A percentile compares a stretch with the other conserved stretches of the same genome.
Evolutionary conservation across 2,113 vertebrate species (phyloP).

Genomic region (Protomyctophum bolini): DNA sequence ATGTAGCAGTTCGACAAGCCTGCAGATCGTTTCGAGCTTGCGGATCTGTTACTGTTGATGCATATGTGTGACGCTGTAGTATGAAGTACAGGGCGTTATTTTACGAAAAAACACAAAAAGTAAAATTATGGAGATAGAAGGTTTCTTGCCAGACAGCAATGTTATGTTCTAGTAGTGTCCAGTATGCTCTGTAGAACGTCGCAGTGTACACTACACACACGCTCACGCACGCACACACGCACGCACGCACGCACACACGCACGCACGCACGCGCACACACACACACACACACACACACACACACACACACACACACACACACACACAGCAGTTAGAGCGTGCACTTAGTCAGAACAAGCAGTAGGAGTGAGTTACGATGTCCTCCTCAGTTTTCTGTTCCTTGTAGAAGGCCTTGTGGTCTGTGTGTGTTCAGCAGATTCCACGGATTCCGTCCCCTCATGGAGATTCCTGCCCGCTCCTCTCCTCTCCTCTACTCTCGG

Average conservation of each 20-base stretch:
- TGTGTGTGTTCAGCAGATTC: slow-evolving; percentile 72
- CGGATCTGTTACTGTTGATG: no score
- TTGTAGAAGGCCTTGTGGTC: slow-evolving; percentile 34
- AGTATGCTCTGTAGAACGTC: no score
- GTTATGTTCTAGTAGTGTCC: no score
- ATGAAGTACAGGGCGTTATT: no score
- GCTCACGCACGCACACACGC: background rate
- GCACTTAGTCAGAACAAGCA: slow-evolving; percentile 16
- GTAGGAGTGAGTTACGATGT: slow-evolving; percentile 26
- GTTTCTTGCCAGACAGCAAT: no score
- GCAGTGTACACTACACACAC: no score
- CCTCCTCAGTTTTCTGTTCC: slow-evolving; percentile 8
- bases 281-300: background rate
- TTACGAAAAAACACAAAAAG: no score
- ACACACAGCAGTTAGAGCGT: background rate
- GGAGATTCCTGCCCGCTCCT: slow-evolving; percentile 59
- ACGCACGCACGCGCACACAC: background rate
- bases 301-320: slow-evolving; percentile 3
- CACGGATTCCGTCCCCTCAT: slow-evolving; percentile 59
- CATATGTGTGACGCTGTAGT: no score
- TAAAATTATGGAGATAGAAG: no score
- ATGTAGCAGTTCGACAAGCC: no score
- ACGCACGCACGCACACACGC: background rate
- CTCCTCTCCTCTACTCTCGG: slow-evolving; percentile 31
- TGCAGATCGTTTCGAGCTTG: no score